Conservation (phyloP, 2,888 invertebrate genomes). For the Drosophila prolongata region DNA sequence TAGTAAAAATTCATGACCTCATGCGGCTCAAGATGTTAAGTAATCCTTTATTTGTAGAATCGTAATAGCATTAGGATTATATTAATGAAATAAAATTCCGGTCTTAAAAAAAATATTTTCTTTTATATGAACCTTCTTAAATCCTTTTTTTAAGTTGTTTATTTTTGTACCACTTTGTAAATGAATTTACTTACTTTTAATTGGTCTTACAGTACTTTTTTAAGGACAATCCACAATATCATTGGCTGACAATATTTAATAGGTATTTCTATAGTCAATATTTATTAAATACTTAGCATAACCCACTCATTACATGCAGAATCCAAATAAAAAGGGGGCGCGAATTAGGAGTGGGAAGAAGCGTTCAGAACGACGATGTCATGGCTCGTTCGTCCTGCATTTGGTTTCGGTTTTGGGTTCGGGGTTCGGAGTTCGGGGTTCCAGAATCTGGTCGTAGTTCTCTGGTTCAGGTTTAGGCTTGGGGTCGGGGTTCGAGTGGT, state of each 20-base stretch:
- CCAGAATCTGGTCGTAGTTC: slow-evolving; percentile 7
- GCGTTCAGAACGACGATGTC: slow-evolving; percentile 47
- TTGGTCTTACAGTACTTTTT: no score
- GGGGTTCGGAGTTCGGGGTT: slow-evolving; percentile 1
- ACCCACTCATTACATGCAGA: slow-evolving; percentile 28
- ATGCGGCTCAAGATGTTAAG: no score
- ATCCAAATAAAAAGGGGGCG: slow-evolving; percentile 8
- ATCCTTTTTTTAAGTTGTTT: no score
- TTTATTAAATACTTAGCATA: not conserved
- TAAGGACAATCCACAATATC: no score
- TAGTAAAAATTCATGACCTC: no score
- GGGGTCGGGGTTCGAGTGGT: slow-evolving; percentile 50
- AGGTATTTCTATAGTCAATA: not conserved
- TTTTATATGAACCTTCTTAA: no score
- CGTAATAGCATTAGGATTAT: no score
- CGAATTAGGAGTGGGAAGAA: not conserved
- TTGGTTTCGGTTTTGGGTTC: slow-evolving; percentile 29
- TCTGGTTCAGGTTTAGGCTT: slow-evolving; percentile 8
- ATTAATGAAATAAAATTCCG: no score
- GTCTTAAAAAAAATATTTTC: no score
- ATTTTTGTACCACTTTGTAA: no score
- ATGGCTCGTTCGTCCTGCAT: slow-evolving; percentile 46
- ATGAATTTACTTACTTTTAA: no score
- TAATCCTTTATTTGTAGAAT: no score
- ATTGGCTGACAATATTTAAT: not conserved